Evolutionary conservation across 2,888 invertebrate genomes (phyloP).

Genomic region (Ennomos fuscantarius): DNA sequence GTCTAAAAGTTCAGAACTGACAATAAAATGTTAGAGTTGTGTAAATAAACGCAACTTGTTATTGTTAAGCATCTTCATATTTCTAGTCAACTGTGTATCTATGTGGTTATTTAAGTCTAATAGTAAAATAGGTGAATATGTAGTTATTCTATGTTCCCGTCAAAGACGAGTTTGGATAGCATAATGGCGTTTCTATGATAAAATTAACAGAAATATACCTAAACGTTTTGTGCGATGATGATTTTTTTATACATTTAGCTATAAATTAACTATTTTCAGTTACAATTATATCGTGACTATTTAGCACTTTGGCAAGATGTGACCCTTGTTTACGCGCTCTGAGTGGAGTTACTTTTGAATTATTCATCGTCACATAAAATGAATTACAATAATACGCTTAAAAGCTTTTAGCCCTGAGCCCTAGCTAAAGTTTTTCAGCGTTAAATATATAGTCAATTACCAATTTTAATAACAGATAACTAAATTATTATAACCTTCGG

Average conservation of each 20-base stretch:
- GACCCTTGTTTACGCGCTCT: constrained; percentile 10
- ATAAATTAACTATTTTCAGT: background rate
- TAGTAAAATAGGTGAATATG: background rate
- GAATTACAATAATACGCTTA: constrained; percentile 58
- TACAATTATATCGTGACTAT: constrained; percentile 1
- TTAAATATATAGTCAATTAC: constrained; percentile 24
- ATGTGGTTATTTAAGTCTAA: constrained; percentile 16
- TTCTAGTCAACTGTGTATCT: constrained; percentile 41
- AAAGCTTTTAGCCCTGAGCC: constrained; percentile 80
- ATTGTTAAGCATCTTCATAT: constrained; percentile 74
- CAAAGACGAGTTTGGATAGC: constrained; percentile 19
- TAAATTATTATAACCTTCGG: constrained; percentile 38
- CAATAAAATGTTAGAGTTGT: constrained; percentile 79
- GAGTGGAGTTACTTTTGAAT: constrained; percentile 23
- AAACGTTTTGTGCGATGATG: constrained; percentile 45
- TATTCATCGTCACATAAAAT: constrained; percentile 50
- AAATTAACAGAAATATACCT: background rate
- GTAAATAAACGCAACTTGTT: constrained; percentile 57
- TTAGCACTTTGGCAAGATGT: background rate
- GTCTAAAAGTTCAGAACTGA: constrained; percentile 80
- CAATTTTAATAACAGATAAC: constrained; percentile 28
- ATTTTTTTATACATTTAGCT: constrained; percentile 29
- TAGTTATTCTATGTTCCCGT: constrained; percentile 6
- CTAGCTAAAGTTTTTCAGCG: constrained; percentile 81
- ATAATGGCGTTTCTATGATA: background rate